Base-by-base conservation (phyloP, 2,797 vertebrate genomes). In the Phyllotis vaccarum region DNA sequence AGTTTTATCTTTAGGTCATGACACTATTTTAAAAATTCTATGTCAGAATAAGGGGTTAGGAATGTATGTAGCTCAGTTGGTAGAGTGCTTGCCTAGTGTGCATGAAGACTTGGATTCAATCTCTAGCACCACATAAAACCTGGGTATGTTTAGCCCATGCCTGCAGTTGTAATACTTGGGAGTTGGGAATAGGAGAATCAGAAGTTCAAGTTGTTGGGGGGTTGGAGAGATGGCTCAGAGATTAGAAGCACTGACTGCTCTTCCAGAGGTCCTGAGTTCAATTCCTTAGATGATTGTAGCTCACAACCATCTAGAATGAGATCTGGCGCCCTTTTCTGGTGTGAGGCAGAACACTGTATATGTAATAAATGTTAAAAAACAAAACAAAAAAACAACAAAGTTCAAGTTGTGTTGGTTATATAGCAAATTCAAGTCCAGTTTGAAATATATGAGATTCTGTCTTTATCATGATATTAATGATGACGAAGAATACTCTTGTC, bases 41-140 rank as follows among this genome's bases (percentile, higher is more conserved):
- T 78, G 62, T 87, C 72, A 94, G 89, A 94, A 90, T 87, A 92
- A 97, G 87, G 91, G 70, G 85, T 21, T 78, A 11, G 19, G 34
- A 19, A 34, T 34, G 37, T 75, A 34, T 34, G 37, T 75, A 88
- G 34, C 5, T 56, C n/a, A 72, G 10, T 60, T 46, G 37, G 37
- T 46, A 75, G 70, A 46, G 22, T 43, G 37, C 54, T 74, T 60
- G 86, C 86, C 52, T 88, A 88, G n/a, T 1, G 1, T 75, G 37
- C 49, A 40, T 87, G 52, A 43, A 87, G 16, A 24, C 82, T 68
- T 86, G 83, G 49, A 40, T 29, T 70, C 64, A 29, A 3, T 70
- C 83, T 37, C 86, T 34, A 34, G 37, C 17, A 75, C 37, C 54
- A 43, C 29, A 46, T 12, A 75, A 75, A 75, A 88, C 37, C 37